Conservation (phyloP, 2,113 vertebrate species). For the Oreochromis niloticus region DNA sequence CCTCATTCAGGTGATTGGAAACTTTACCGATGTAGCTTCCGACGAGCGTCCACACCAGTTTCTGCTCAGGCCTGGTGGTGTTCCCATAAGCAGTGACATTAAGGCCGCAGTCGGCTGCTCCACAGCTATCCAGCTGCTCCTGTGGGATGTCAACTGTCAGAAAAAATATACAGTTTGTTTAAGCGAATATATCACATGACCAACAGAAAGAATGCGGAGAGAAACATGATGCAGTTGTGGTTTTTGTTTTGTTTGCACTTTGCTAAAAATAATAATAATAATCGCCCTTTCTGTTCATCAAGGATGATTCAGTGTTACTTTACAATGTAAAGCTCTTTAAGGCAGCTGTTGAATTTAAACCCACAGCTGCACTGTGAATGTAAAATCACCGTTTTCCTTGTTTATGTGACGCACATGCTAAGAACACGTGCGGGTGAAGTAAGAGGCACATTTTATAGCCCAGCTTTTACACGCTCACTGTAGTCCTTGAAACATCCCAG, state of each 20-base stretch:
- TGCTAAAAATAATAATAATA: neutral
- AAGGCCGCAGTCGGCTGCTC: constrained; percentile 76
- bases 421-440: neutral
- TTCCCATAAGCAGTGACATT: constrained; percentile 21
- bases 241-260: neutral
- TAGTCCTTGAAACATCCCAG: neutral
- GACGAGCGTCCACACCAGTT: constrained; percentile 80
- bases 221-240: neutral
- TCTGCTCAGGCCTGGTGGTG: constrained; percentile 51
- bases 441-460: neutral
- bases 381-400: neutral
- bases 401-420: neutral
- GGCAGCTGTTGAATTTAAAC: neutral
- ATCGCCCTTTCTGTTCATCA: neutral
- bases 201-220: neutral
- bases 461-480: neutral
- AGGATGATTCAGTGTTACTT: neutral
- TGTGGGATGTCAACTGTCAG: constrained; percentile 66
- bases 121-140: constrained; percentile 75
- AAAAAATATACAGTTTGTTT: neutral
- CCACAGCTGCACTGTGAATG: neutral
- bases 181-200: neutral
- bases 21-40: constrained; percentile 86
- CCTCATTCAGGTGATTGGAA: neutral
- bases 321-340: neutral